Conservation (phyloP, 2,797 vertebrate genomes). For the Pipistrellus nathusii region DNA sequence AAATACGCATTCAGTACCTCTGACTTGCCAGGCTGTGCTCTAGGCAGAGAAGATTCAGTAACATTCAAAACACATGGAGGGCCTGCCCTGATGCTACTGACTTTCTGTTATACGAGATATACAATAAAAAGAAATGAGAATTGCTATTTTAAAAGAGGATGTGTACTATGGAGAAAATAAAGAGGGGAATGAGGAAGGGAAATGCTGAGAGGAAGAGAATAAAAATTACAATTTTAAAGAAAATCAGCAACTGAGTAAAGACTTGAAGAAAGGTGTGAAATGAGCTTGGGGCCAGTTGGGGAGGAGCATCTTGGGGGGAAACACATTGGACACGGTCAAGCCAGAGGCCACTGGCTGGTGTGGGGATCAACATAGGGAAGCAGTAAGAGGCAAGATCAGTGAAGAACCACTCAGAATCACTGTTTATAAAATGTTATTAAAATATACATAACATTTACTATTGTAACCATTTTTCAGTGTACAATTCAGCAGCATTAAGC, state of each 20-base stretch:
- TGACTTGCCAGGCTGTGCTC: not conserved
- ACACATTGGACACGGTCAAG: accelerated
- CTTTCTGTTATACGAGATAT: not conserved
- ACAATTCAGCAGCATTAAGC: accelerated
- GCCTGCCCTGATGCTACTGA: not conserved
- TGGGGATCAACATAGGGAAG: not conserved
- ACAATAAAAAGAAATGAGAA: not conserved
- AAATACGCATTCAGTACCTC: not conserved
- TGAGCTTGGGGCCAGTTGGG: not conserved
- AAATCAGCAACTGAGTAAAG: not conserved
- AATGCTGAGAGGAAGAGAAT: not conserved
- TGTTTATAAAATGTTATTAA: not conserved
- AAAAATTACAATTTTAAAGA: not conserved
- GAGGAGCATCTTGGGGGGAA: not conserved
- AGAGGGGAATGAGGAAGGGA: not conserved
- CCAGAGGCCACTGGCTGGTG: no score
- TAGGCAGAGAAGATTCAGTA: not conserved
- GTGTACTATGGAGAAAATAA: accelerated
- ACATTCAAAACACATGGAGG: not conserved
- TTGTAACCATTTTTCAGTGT: not conserved
- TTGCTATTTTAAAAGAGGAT: not conserved
- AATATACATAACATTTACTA: not conserved
- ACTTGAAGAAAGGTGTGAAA: not conserved
- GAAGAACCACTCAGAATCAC: not conserved
- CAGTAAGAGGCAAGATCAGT: accelerated